Evolutionary conservation across 92 coral and sea anemone species (phyloP), one percentile per base, ranked within the genome.

Genomic region (Epizoanthus rinbou): DNA sequence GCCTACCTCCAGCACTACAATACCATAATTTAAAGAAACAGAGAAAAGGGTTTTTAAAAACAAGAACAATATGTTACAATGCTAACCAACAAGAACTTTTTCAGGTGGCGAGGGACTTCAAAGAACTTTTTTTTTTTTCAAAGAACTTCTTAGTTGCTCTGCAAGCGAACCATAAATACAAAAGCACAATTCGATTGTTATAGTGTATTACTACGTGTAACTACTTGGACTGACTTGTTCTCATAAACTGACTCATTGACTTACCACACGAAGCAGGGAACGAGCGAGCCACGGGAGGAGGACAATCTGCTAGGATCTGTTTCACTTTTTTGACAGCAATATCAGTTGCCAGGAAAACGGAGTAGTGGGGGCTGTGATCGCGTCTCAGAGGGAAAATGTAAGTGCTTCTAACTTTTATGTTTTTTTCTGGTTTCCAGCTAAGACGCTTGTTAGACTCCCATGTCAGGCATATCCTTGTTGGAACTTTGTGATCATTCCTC

Each of bases 391-490:
- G 45, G 19, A 78, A 62, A 16, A 78, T 78, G 10, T 78, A 78
- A 0, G 82, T 23, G 47, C 41, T 62, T 15, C 22, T 43, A 21
- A 1, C 6, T 21, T 31, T 37, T 21, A 78, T 78, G 52, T 78
- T 71, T 9, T 78, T 37, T 78, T 78, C 82, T 41, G 72, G 82
- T 59, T 43, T 78, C 82, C 82, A 78, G 52, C 71, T 78, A 63
- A 78, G 59, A 21, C 72, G 82, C 50, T 57, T 45, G 22, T 39
- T 78, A 10, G 70, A 78, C 16, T 78, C 60, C 82, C 82, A 78
- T 0, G 72, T 78, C 4, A 78, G 70, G 47, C 82, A 78, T 56
- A 78, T 63, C 62, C 82, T 78, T 11, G 24, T 33, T 19, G 82
- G 71, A 41, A 78, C 70, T 22, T 43, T 62, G 63, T 22, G 66